Evolutionary conservation across 2,888 invertebrate species (phyloP).

Genomic region (Machimus atricapillus): DNA sequence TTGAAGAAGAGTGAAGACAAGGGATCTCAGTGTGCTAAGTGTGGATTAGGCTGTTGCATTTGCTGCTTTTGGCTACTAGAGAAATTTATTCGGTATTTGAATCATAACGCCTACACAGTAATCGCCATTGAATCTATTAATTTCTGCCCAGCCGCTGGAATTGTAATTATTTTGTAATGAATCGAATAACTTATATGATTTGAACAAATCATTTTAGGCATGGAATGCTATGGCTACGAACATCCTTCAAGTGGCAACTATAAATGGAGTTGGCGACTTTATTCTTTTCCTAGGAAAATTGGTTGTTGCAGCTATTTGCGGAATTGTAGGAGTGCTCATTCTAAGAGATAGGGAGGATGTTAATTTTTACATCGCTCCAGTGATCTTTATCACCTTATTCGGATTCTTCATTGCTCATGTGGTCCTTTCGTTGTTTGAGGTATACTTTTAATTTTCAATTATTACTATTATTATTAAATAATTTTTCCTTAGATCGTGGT

Average conservation of each 20-base stretch:
- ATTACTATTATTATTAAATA: not conserved
- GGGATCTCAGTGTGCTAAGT: conserved; percentile 77
- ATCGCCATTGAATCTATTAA: conserved; percentile 90
- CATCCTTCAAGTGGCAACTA: conserved; percentile 85
- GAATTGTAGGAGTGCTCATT: conserved; percentile 77
- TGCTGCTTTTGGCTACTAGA: conserved; percentile 92
- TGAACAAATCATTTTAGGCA: conserved; percentile 69
- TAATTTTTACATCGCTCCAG: conserved; percentile 86
- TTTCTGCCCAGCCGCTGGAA: conserved; percentile 89
- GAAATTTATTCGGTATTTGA: conserved; percentile 88
- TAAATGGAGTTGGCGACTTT: conserved; percentile 93
- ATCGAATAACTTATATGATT: not conserved
- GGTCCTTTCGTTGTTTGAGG: conserved; percentile 92
- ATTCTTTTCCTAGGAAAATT: conserved; percentile 86
- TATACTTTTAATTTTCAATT: conserved; percentile 54
- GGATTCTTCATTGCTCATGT: conserved; percentile 93
- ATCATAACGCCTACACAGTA: conserved; percentile 94
- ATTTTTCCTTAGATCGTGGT: conserved; percentile 80
- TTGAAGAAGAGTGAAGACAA: conserved; percentile 73
- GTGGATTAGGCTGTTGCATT: conserved; percentile 80
- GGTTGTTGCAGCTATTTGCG: conserved; percentile 82
- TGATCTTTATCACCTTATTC: conserved; percentile 82
- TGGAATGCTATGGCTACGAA: conserved; percentile 84
- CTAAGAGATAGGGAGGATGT: conserved; percentile 76
- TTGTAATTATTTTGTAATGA: conserved; percentile 66